These are phyloP conservation scores for Marcusenius ussheri DNA, from an alignment of 2,113 vertebrate species.

Conservation along the genomic window DNA sequence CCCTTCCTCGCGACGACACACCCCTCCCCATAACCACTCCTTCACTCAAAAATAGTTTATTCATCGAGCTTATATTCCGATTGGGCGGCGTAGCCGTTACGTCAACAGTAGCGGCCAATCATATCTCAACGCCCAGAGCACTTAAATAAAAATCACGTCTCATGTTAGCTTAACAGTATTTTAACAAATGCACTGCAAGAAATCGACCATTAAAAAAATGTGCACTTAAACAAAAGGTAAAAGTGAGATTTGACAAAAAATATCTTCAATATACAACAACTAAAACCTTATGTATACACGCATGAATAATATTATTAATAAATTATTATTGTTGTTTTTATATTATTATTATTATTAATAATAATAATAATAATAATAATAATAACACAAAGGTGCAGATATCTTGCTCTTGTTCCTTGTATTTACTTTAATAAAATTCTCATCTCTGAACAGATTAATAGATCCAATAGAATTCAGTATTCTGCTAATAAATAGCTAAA, in stretches of 20 bases:
- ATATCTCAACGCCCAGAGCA: not conserved
- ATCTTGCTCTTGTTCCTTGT: not conserved
- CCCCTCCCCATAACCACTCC: conserved; percentile 45
- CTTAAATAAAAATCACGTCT: conserved; percentile 1
- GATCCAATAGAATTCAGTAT: not conserved
- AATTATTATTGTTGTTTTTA: no score
- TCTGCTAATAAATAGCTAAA: not conserved
- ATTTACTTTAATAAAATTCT: not conserved
- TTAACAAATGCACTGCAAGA: not conserved
- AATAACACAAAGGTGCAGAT: not conserved
- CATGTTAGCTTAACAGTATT: not conserved
- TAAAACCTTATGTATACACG: not conserved
- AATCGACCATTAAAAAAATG: not conserved
- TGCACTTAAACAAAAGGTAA: not conserved
- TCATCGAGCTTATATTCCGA: not conserved
- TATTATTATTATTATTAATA: no score
- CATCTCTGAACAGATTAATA: not conserved
- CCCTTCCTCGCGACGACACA: conserved; percentile 33
- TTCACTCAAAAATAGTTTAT: conserved; percentile 31
- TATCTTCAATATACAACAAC: not conserved
- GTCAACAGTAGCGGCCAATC: not conserved
- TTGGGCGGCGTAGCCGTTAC: not conserved
- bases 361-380: not conserved
- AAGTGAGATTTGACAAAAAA: not conserved
- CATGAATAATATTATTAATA: not conserved